Evolutionary conservation across 2,113 vertebrate species (phyloP).

Genomic region (Pungitius pungitius): DNA sequence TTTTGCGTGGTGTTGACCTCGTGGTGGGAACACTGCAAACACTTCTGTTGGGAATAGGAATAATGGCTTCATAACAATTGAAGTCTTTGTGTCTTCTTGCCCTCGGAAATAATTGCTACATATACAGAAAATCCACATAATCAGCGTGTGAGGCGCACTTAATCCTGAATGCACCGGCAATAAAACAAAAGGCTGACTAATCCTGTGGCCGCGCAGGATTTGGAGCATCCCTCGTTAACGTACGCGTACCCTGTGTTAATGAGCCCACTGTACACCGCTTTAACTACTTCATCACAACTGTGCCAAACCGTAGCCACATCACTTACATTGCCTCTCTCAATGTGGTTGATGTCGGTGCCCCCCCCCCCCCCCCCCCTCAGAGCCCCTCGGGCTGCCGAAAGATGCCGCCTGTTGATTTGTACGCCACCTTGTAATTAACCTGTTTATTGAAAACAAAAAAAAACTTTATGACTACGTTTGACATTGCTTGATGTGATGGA

Average conservation of each 20-base stretch:
- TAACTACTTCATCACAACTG: constrained; percentile 25
- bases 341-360: constrained; percentile 35
- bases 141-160: constrained; percentile 15
- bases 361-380: not conserved
- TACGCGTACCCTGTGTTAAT: constrained; percentile 44
- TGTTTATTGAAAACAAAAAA: constrained; percentile 42
- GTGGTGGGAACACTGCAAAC: constrained; percentile 10
- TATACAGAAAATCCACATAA: constrained; percentile 34
- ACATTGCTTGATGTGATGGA: constrained; percentile 36
- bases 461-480: constrained; percentile 29
- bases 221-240: constrained; percentile 38
- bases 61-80: constrained; percentile 5
- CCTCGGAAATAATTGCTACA: constrained; percentile 12
- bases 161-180: constrained; percentile 43
- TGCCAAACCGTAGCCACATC: constrained; percentile 17
- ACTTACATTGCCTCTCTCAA: constrained; percentile 24
- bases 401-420: constrained; percentile 25
- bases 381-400: not conserved
- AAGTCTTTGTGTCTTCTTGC: constrained; percentile 27
- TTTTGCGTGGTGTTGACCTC: not conserved
- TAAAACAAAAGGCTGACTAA: constrained; percentile 51
- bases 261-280: constrained; percentile 21
- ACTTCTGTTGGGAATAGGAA: not conserved
- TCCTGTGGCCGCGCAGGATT: constrained; percentile 39
- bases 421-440: constrained; percentile 50